phyloP scores from a whole-genome alignment of 2,888 invertebrate genomes.

The Dynastes hyllus region DNA sequence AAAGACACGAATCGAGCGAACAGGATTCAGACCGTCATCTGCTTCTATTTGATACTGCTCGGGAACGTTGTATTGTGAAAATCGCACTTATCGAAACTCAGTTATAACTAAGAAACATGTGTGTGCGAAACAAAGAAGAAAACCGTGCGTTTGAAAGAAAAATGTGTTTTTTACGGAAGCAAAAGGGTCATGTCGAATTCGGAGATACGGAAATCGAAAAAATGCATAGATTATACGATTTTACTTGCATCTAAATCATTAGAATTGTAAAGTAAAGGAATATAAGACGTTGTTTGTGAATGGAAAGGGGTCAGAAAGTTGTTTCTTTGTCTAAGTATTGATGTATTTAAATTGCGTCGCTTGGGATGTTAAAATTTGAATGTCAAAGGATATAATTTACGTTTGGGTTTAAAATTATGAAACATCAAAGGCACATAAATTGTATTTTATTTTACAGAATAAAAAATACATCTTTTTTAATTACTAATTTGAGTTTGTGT shows the following conservation, averaged over 20 bases:
- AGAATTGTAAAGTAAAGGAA: background rate
- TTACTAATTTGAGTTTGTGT: too few species aligned
- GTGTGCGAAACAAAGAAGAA: background rate
- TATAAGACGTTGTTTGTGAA: background rate
- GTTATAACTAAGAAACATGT: background rate
- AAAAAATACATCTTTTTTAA: too few species aligned
- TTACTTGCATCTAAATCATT: too few species aligned
- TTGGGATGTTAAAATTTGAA: too few species aligned
- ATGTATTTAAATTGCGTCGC: background rate
- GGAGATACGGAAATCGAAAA: background rate
- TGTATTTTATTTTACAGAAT: too few species aligned
- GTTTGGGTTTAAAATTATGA: too few species aligned
- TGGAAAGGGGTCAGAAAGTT: background rate
- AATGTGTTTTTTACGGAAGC: background rate
- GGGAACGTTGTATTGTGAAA: conserved; percentile 32
- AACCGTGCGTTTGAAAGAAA: background rate
- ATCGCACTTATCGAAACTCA: background rate
- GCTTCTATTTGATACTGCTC: conserved; percentile 27
- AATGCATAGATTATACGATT: too few species aligned
- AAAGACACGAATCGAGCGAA: conserved; percentile 61
- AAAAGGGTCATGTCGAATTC: background rate
- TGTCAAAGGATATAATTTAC: too few species aligned
- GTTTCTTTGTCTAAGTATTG: background rate
- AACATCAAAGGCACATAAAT: too few species aligned
- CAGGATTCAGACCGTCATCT: conserved; percentile 15